Conservation (phyloP, 2,888 invertebrate species). For the Protodeltote pygarga region DNA sequence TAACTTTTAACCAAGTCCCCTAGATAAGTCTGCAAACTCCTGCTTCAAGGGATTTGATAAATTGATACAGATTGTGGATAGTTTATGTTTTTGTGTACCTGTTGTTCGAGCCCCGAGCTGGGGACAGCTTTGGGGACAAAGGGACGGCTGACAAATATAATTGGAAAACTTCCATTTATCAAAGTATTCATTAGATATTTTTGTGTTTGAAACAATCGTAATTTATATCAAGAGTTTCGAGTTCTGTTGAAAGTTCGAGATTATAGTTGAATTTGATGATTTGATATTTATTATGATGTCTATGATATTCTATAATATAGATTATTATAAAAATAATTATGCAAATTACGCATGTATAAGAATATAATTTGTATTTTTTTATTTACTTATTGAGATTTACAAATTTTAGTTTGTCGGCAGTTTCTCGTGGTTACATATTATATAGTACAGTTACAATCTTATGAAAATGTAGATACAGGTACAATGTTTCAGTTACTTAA, state of each 20-base stretch:
- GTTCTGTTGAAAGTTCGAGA: not conserved
- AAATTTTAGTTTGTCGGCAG: too few species aligned
- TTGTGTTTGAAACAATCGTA: constrained; percentile 32
- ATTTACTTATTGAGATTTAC: too few species aligned
- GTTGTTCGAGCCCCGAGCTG: constrained; percentile 38
- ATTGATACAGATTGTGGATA: constrained; percentile 63
- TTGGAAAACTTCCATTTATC: constrained; percentile 42
- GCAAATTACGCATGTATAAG: too few species aligned
- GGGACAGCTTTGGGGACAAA: too few species aligned
- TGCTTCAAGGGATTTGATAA: constrained; percentile 55
- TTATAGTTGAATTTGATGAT: too few species aligned
- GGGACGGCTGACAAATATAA: constrained; percentile 31
- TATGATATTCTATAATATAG: too few species aligned
- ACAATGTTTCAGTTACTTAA: too few species aligned
- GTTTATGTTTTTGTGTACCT: constrained; percentile 53
- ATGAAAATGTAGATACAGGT: too few species aligned
- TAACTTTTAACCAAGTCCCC: constrained; percentile 52
- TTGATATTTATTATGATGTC: not conserved
- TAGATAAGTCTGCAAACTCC: constrained; percentile 50
- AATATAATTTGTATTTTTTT: too few species aligned
- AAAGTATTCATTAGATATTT: constrained; percentile 45
- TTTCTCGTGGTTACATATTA: too few species aligned
- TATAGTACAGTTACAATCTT: too few species aligned
- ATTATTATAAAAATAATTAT: too few species aligned
- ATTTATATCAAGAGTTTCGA: constrained; percentile 14